phyloP scores from a whole-genome alignment of 2,113 vertebrate species.

The Pristiophorus japonicus region DNA sequence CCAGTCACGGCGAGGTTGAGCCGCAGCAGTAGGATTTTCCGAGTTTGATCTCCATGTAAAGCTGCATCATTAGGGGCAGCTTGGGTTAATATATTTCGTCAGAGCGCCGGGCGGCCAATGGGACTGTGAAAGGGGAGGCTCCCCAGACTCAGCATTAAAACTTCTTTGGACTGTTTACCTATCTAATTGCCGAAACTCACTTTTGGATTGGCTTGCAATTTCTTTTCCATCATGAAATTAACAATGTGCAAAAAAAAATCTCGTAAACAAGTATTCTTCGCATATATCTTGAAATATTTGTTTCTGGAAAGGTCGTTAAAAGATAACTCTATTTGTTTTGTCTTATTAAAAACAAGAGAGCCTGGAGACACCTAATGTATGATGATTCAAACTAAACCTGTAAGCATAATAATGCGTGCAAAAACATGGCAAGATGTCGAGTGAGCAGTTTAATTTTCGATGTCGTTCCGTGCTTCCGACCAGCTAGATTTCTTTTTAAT shows the following conservation, averaged over 20 bases:
- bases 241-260: constrained; percentile 48
- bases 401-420: neutral
- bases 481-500: neutral
- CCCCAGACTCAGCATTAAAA: constrained; percentile 57
- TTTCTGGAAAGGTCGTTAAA: constrained; percentile 6
- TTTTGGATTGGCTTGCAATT: constrained; percentile 64
- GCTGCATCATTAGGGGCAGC: constrained; percentile 77
- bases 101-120: constrained; percentile 66
- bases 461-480: neutral
- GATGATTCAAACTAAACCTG: neutral
- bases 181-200: constrained; percentile 66
- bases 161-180: constrained; percentile 62
- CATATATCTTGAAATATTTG: neutral
- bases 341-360: neutral
- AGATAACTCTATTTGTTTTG: too few relatives aligned
- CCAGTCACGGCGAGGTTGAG: constrained; percentile 35
- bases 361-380: neutral
- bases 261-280: constrained; percentile 41
- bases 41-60: constrained; percentile 70
- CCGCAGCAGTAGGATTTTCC: constrained; percentile 54
- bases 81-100: constrained; percentile 84
- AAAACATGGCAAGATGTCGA: neutral
- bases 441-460: neutral
- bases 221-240: constrained; percentile 64
- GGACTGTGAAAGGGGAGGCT: constrained; percentile 54